phyloP scores from a whole-genome alignment of 2,888 invertebrate species.

The Rhagium mordax region DNA sequence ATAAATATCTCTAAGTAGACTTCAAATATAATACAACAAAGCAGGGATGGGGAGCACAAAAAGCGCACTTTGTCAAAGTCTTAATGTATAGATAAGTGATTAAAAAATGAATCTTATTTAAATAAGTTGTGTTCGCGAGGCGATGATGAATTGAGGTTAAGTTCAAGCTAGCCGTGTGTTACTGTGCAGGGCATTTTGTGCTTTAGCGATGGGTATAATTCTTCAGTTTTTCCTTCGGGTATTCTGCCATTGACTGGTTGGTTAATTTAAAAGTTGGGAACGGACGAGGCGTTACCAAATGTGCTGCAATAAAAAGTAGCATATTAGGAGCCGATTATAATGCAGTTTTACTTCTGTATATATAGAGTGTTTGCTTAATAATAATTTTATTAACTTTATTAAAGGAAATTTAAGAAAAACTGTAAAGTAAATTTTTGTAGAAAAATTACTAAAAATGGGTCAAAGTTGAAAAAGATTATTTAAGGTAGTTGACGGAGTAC shows the following conservation, averaged over 20 bases:
- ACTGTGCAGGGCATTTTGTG: slow-evolving; percentile 54
- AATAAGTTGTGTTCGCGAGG: slow-evolving; percentile 57
- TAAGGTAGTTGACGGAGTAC: too few species aligned
- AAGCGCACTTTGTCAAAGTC: slow-evolving; percentile 48
- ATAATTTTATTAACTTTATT: too few species aligned
- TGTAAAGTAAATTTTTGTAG: too few species aligned
- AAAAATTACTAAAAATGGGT: too few species aligned
- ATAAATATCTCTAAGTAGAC: slow-evolving; percentile 28
- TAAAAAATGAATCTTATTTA: slow-evolving; percentile 62
- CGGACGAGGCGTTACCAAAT: not conserved
- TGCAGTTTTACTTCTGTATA: too few species aligned
- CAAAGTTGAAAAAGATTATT: too few species aligned
- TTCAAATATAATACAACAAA: slow-evolving; percentile 38
- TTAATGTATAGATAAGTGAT: slow-evolving; percentile 54
- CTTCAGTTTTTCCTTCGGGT: slow-evolving; percentile 18
- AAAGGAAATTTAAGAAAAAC: too few species aligned
- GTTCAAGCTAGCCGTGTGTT: slow-evolving; percentile 60
- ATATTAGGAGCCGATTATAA: not conserved
- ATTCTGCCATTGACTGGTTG: slow-evolving; percentile 6
- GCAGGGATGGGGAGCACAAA: slow-evolving; percentile 37
- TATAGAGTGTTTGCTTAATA: too few species aligned
- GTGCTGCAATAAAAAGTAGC: not conserved
- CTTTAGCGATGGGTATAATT: slow-evolving; percentile 28
- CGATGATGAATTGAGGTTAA: slow-evolving; percentile 61
- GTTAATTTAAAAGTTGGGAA: slow-evolving; percentile 10